Evolutionary conservation across 2,888 invertebrate genomes (phyloP).

Genomic region (Diadegma fenestrale): DNA sequence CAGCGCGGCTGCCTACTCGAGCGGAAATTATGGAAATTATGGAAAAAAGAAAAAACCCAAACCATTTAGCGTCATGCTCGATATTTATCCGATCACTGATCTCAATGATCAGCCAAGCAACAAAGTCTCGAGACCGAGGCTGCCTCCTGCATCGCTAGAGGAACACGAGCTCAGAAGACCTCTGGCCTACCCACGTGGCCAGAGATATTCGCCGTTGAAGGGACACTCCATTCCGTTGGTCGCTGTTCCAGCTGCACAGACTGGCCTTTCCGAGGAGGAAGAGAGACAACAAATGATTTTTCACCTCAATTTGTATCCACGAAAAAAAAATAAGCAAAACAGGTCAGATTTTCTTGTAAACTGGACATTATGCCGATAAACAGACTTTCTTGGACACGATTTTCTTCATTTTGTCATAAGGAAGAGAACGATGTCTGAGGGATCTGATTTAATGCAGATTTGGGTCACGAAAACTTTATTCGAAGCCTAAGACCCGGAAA

Average conservation of each 20-base stretch:
- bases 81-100: slow-evolving; percentile 87
- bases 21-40: slow-evolving; percentile 67
- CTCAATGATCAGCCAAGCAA: slow-evolving; percentile 76
- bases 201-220: slow-evolving; percentile 68
- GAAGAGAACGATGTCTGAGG: no score
- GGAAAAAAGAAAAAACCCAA: slow-evolving; percentile 81
- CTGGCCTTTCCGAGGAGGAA: slow-evolving; percentile 76
- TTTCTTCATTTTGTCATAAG: no score
- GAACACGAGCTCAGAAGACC: slow-evolving; percentile 78
- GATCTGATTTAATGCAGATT: no score
- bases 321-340: slow-evolving; percentile 83
- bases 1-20: slow-evolving; percentile 66
- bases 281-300: slow-evolving; percentile 88
- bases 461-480: no score
- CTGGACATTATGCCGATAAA: no score
- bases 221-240: slow-evolving; percentile 73
- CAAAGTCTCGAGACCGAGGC: slow-evolving; percentile 73
- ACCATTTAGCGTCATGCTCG: slow-evolving; percentile 89
- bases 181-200: slow-evolving; percentile 72
- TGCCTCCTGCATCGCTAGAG: slow-evolving; percentile 61
- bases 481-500: no score
- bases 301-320: slow-evolving; percentile 88
- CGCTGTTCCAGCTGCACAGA: slow-evolving; percentile 71
- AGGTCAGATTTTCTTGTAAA: slow-evolving; percentile 73
- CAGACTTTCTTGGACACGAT: no score